Percentiles rank a stretch among this genome's conserved stretches.
phyloP scores from a whole-genome alignment of 2,113 vertebrate species.

The Rhinopomastus cyanomelas region DNA sequence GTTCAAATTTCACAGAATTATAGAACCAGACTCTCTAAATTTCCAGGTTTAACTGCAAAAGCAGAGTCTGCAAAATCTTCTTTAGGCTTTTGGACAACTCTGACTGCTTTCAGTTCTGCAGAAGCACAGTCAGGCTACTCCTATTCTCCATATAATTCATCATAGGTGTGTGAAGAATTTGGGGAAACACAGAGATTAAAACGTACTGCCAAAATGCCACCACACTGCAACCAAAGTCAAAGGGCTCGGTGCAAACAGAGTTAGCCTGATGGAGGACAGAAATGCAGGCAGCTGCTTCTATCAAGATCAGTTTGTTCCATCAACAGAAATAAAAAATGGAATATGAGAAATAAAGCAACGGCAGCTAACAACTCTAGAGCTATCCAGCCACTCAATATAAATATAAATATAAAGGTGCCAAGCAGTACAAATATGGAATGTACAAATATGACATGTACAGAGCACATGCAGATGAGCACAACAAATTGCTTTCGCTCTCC shows the following conservation, averaged over 20 bases:
- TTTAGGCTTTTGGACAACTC: not conserved
- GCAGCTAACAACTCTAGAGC: not conserved
- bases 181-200: not conserved
- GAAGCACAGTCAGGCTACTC: not conserved
- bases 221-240: not conserved
- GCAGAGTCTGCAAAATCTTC: not conserved
- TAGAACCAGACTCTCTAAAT: too few relatives aligned
- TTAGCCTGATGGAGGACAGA: not conserved
- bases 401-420: slow-evolving; percentile 8
- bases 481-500: not conserved
- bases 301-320: not conserved
- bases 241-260: not conserved
- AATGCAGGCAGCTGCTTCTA: not conserved
- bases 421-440: not conserved
- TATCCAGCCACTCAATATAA: not conserved
- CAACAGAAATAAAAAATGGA: not conserved
- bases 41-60: not conserved
- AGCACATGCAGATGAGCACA: not conserved
- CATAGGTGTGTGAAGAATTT: not conserved
- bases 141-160: not conserved
- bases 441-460: not conserved
- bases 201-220: not conserved
- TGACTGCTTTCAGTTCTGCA: not conserved
- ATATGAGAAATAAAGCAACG: slow-evolving; percentile 8
- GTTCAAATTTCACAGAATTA: too few relatives aligned